Evolutionary conservation across 2,113 vertebrate genomes (phyloP).

Genomic region (Stigmatopora argus): DNA sequence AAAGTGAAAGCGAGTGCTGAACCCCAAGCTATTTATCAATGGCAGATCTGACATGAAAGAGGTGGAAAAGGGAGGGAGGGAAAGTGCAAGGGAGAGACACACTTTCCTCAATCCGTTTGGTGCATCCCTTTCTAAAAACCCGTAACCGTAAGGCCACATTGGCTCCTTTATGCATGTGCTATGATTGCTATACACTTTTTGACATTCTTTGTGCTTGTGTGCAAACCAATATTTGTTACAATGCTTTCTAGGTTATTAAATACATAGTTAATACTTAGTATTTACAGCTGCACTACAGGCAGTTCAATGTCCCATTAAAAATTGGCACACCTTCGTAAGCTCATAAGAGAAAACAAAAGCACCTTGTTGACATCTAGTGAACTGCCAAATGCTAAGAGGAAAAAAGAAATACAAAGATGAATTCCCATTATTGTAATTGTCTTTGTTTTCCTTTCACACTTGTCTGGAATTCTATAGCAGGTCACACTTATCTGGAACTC

Average conservation of each 20-base stretch:
- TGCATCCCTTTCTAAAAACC: constrained; percentile 25
- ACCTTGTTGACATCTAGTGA: not conserved
- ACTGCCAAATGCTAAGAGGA: not conserved
- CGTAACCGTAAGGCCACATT: constrained; percentile 6
- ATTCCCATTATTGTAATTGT: not conserved
- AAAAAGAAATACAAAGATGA: not conserved
- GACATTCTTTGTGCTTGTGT: not conserved
- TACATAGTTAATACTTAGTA: not conserved
- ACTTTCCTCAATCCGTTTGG: constrained; percentile 27
- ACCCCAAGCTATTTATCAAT: constrained; percentile 89
- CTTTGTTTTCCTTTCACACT: not conserved
- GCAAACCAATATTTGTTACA: not conserved
- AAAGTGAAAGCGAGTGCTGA: constrained; percentile 90
- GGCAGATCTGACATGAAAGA: constrained; percentile 52
- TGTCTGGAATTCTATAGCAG: constrained; percentile 1
- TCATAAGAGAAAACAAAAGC: not conserved
- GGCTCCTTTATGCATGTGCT: constrained; percentile 7
- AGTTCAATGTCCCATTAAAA: not conserved
- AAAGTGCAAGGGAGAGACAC: constrained; percentile 24
- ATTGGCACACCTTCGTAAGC: not conserved
- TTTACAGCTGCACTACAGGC: not conserved
- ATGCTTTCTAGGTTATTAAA: not conserved
- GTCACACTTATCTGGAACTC: not conserved
- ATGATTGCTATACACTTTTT: not conserved
- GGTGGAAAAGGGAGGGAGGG: constrained; percentile 35